Percentiles rank a stretch among this genome's conserved stretches.
phyloP scores from a whole-genome alignment of 1,140 invertebrate genomes.

The Procambarus virginalis region DNA sequence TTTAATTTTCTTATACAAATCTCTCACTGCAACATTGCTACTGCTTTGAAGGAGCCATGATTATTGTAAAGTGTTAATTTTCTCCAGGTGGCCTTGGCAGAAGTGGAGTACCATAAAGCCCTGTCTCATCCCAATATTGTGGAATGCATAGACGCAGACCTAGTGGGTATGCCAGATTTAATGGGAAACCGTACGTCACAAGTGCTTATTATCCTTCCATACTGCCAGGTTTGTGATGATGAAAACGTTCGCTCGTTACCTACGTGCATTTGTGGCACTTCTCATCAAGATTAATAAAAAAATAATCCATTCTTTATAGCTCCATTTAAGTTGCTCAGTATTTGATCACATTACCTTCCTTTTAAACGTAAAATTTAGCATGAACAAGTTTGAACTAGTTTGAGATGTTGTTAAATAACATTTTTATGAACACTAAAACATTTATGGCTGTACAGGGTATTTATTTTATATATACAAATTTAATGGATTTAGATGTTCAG shows the following conservation, averaged over 20 bases:
- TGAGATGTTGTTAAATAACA: too few relatives aligned
- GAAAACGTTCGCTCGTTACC: neutral
- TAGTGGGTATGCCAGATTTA: slow-evolving; percentile 80
- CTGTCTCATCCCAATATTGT: slow-evolving; percentile 87
- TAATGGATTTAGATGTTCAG: too few relatives aligned
- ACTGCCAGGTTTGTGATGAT: slow-evolving; percentile 79
- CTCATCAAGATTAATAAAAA: neutral
- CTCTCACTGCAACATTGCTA: too few relatives aligned
- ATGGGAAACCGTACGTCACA: slow-evolving; percentile 82
- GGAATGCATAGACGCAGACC: slow-evolving; percentile 82
- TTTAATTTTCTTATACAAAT: too few relatives aligned
- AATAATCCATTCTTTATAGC: too few relatives aligned
- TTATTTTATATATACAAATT: too few relatives aligned
- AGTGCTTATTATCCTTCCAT: slow-evolving; percentile 86
- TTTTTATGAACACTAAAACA: too few relatives aligned
- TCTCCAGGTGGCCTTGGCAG: slow-evolving; percentile 79
- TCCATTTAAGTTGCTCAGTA: too few relatives aligned
- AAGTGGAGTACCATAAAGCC: slow-evolving; percentile 84
- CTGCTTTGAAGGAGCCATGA: neutral
- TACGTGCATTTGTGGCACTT: neutral
- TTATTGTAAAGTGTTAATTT: neutral
- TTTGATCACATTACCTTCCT: too few relatives aligned
- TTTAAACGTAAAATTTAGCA: too few relatives aligned
- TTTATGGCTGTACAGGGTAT: too few relatives aligned
- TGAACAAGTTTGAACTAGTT: too few relatives aligned